phyloP scores from a whole-genome alignment of 2,797 vertebrate species.

The Neomorphus geoffroyi region DNA sequence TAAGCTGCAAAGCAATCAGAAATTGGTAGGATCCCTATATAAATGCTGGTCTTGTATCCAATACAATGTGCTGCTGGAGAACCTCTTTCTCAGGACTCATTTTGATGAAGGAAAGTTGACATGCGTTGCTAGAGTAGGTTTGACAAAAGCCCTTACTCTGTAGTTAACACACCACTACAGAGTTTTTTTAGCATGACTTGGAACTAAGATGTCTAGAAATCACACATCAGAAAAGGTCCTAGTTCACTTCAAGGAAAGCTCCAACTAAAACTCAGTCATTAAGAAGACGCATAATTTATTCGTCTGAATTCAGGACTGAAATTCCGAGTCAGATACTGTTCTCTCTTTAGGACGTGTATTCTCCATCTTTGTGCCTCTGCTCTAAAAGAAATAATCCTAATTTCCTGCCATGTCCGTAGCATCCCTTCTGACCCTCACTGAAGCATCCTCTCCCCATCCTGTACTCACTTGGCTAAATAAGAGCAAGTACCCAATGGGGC shows the following conservation, averaged over 20 bases:
- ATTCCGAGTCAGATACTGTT: neutral
- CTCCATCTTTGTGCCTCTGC: neutral
- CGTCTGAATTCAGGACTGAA: neutral
- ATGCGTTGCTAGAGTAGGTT: neutral
- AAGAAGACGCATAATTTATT: neutral
- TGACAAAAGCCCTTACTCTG: neutral
- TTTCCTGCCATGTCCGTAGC: neutral
- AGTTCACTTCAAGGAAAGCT: neutral
- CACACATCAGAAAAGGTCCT: neutral
- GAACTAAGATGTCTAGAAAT: neutral
- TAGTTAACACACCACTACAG: neutral
- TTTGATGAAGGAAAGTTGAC: neutral
- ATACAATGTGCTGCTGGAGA: neutral
- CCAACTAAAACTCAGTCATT: neutral
- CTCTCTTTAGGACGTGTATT: neutral
- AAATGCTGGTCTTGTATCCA: neutral
- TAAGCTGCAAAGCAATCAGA: neutral
- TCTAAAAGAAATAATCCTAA: neutral
- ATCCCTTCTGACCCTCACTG: neutral
- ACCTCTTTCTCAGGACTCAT: neutral
- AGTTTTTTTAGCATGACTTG: neutral
- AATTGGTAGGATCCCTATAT: neutral
- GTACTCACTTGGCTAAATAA: neutral
- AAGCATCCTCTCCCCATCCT: neutral
- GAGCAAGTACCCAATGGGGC: neutral